Conservation (phyloP, 2,113 vertebrate genomes). For the Tupaia chinensis region DNA sequence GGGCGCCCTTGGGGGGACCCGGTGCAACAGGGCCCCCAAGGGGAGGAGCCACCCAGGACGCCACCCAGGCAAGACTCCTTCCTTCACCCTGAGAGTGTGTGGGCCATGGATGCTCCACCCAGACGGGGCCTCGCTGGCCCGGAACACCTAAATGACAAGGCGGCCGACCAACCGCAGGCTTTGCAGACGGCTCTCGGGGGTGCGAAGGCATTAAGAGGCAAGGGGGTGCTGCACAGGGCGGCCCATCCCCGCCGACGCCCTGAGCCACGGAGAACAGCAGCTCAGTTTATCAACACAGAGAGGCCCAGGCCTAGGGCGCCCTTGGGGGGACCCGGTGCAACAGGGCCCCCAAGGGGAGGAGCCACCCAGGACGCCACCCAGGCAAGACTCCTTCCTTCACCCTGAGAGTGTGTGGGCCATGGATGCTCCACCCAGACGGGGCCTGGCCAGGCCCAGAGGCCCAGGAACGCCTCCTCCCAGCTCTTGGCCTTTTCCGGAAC, state of each 20-base stretch:
- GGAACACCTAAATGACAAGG: conserved; percentile 84
- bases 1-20: accelerated
- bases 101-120: neutral
- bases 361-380: neutral
- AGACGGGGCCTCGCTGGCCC: conserved; percentile 68
- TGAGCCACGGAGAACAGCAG: neutral
- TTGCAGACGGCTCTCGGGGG: conserved; percentile 13
- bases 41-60: neutral
- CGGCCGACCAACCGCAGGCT: conserved; percentile 64
- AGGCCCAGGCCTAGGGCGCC: neutral
- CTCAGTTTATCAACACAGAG: neutral
- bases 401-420: accelerated
- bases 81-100: accelerated
- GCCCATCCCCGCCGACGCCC: neutral
- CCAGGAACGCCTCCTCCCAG: neutral
- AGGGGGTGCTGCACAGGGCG: accelerated
- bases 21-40: neutral
- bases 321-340: too few species aligned
- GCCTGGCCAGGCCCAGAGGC: neutral
- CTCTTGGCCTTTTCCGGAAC: too few species aligned
- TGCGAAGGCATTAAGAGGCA: neutral
- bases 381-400: neutral
- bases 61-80: neutral
- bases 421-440: neutral
- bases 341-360: neutral